phyloP scores from a whole-genome alignment of 37 sponge, comb jelly and placozoan genomes.

The Hormiphora californensis region DNA sequence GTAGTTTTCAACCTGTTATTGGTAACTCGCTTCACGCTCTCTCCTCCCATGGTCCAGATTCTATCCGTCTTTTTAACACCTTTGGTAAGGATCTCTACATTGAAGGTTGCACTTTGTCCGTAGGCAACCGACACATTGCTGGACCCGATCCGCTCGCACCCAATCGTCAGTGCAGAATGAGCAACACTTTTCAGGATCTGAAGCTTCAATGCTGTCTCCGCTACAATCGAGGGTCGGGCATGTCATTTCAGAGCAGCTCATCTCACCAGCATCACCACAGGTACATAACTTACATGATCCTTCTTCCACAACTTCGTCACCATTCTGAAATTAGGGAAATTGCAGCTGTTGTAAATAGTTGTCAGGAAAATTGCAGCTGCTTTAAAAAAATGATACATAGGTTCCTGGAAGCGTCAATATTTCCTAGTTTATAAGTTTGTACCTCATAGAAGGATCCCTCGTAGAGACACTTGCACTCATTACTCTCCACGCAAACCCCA shows the following conservation, averaged over 20 bases:
- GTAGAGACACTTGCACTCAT: slow-evolving; percentile 41
- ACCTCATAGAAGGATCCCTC: slow-evolving; percentile 21
- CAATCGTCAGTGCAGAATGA: not conserved
- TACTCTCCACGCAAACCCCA: not conserved
- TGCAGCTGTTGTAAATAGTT: too few relatives aligned
- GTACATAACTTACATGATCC: not conserved
- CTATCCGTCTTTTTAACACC: not conserved
- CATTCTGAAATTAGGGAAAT: too few relatives aligned
- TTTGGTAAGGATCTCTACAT: not conserved
- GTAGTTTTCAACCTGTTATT: not conserved
- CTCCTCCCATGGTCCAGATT: not conserved
- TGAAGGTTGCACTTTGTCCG: not conserved
- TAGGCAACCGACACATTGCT: not conserved
- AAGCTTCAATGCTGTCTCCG: not conserved
- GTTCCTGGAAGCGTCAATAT: too few relatives aligned
- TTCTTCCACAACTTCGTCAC: not conserved
- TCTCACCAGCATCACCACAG: not conserved
- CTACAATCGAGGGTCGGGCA: not conserved
- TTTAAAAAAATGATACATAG: too few relatives aligned
- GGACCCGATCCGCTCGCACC: not conserved
- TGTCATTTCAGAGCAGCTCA: not conserved
- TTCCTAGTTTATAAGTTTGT: too few relatives aligned
- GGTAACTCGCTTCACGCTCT: not conserved
- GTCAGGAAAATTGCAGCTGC: too few relatives aligned
- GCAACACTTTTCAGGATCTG: not conserved